phyloP scores from a whole-genome alignment of 2,113 vertebrate species.

The Brachypodius melanocephalos region DNA sequence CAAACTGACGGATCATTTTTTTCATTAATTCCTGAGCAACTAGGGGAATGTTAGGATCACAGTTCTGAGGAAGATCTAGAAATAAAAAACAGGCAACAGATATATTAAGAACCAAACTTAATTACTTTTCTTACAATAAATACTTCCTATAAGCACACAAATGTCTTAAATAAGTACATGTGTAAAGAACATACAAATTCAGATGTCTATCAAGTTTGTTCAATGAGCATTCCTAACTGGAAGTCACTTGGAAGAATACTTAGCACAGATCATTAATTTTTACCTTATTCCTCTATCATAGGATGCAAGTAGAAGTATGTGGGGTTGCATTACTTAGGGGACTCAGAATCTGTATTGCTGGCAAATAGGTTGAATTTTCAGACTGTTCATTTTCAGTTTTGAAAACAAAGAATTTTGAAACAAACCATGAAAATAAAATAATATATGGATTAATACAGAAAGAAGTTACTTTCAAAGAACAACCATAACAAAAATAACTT shows the following conservation, averaged over 20 bases:
- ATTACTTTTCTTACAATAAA: background rate
- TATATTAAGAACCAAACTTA: background rate
- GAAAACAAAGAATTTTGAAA: background rate
- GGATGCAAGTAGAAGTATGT: background rate
- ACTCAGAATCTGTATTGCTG: background rate
- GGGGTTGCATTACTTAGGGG: background rate
- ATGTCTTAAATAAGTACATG: background rate
- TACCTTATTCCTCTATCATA: background rate
- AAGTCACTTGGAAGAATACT: background rate
- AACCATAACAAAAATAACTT: background rate
- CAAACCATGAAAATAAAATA: background rate
- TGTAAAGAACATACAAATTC: background rate
- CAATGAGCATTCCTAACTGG: background rate
- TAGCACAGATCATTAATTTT: background rate
- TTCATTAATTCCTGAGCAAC: slow-evolving; percentile 99
- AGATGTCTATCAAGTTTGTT: background rate
- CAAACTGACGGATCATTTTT: slow-evolving; percentile 98
- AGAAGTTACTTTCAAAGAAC: background rate
- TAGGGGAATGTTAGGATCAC: slow-evolving; percentile 95
- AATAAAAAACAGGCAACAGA: slow-evolving; percentile 46
- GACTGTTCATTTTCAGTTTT: background rate
- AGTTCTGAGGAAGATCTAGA: slow-evolving; percentile 91
- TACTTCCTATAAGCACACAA: background rate
- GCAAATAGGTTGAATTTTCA: background rate
- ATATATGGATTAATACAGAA: background rate